Evolutionary conservation across 2,113 vertebrate genomes (phyloP).

Genomic region (Laticauda colubrina): DNA sequence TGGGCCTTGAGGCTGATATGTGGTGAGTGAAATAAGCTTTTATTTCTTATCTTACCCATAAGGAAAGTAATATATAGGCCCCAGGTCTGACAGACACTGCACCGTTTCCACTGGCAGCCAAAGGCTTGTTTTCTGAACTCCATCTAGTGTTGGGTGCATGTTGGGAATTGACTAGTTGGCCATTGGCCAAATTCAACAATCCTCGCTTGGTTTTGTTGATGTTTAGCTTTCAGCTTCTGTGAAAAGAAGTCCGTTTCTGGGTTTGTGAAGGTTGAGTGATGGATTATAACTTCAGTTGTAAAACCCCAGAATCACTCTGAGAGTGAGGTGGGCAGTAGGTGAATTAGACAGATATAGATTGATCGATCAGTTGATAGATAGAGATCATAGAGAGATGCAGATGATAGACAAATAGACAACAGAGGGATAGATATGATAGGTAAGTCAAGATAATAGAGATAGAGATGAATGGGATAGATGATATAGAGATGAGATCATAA

Average conservation of each 20-base stretch:
- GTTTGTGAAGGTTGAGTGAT: not conserved
- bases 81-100: not conserved
- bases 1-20: constrained; percentile 96
- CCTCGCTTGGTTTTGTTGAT: not conserved
- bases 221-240: not conserved
- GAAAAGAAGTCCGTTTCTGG: not conserved
- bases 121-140: not conserved
- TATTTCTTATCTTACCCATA: not conserved
- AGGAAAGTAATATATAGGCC: not conserved
- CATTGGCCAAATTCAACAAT: not conserved
- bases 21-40: constrained; percentile 78
- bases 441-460: no score
- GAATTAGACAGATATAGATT: not conserved
- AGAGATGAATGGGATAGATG: no score
- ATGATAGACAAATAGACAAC: not conserved
- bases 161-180: not conserved
- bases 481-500: no score
- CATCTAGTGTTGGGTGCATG: not conserved
- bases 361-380: no score
- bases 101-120: not conserved
- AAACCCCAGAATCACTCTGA: no score
- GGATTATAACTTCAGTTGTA: not conserved
- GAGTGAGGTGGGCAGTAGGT: not conserved
- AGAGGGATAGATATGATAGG: no score
- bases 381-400: no score